Base-by-base conservation (phyloP, 2,888 invertebrate genomes). In the Salticus scenicus region DNA sequence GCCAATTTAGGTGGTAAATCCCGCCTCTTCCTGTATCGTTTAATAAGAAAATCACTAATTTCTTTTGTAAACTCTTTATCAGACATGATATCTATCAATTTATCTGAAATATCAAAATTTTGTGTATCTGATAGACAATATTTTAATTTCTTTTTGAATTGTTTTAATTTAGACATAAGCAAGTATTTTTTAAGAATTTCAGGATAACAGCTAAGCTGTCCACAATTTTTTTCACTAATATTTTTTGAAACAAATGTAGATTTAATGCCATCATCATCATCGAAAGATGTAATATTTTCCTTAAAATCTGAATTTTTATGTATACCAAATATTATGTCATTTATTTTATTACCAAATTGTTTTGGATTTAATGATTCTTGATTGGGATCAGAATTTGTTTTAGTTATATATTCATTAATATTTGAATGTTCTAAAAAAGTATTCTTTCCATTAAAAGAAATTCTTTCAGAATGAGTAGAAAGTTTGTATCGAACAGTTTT, bases 41-140 rank as follows among this genome's bases (percentile, higher is more conserved):
- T 30, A 42, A 73, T 28, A n/a, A 70, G 30, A 33, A n/a, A n/a
- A 27, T 80, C 72, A 51, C 27, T 71, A 12, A 75, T 42, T 42
- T 76, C 76, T 76, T 76, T 76, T 2, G 64, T 27, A n/a, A 57
- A 1, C 7, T 70, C 27, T 73, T 73, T 70, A 30, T 87, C 74
- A 12, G 69, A 17, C 14, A 82, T 42, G 20, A 77, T 37, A n/a
- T 81, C 33, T 24, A 77, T 57, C 17, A 81, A 37, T 47, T 28
- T 82, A 28, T 64, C 27, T 1, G 85, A 42, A 28, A 79, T 69
- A 63, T 78, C 69, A 27, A 86, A 77, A 67, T 77, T 24, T 12
- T 70, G 64, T 27, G 77, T 84, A 42, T 78, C 77, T 12, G 80
- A 66, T 33, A 76, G 73, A 79, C 75, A 83, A 30, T 72, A 70